Base-by-base conservation (phyloP, 30 jellyfish, hydroid and myxozoan species). In the Cassiopea xamachana region DNA sequence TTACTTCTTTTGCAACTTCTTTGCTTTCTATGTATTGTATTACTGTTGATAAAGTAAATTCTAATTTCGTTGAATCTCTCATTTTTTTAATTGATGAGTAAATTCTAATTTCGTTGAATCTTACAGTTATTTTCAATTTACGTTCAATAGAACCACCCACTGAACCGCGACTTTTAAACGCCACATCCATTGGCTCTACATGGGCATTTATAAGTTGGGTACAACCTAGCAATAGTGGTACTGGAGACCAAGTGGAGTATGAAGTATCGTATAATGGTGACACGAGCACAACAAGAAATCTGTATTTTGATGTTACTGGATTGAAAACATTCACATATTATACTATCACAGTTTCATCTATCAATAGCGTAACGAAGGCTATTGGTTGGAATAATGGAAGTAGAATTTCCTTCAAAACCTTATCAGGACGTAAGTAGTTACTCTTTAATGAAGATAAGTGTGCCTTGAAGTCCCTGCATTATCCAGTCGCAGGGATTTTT, bases 361-460 rank as follows among this genome's bases (percentile, higher is more conserved):
- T 49, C 13, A 94, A 94, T 68, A 87, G 90, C 47, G 97, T 90
- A 79, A 94, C 98, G 39, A 75, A 19, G 6, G 89, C 91, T 27
- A 90, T 93, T 90, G 98, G 92, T 14, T 10, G 39, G 71, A 61
- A 17, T 5, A 8, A 2, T 5, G 4, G 45, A 1, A 74, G 45
- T 10, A 55, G 19, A 48, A 7, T 58, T 48, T 48, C 77, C 68
- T 94, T 94, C 87, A 86, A 39, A 43, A 94, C 98, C 0, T 44
- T 14, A 1, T 58, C 90, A 79, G 98, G 98, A 75, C 92, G 98
- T 94, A 83, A 88, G 98, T 44, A 46, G 44, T 39, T 46, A 55
- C 12, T 55, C 64, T 55, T 55, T 3, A 55, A 55, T 55, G 7
- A 3, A 3, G 10, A 3, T 10, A 6, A 10, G 10, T 3, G 12